phyloP scores from a whole-genome alignment of 2,888 invertebrate species.

The Machimus rusticus region DNA sequence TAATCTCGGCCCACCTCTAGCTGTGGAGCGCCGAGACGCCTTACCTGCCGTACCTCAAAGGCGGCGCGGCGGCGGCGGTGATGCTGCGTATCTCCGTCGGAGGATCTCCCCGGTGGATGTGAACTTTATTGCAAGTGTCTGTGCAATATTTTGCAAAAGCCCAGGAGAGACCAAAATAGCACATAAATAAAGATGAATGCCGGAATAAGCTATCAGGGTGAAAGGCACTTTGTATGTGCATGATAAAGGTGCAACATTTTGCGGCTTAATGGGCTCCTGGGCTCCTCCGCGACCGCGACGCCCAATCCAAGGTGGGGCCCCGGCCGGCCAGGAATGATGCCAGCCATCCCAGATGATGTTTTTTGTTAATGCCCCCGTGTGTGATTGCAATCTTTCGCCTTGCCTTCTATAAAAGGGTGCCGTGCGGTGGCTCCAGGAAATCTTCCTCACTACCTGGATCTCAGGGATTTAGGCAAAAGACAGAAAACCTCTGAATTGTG shows the following conservation, averaged over 20 bases:
- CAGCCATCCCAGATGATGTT: neutral
- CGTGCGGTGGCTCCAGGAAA: neutral
- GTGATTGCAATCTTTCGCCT: neutral
- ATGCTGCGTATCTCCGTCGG: neutral
- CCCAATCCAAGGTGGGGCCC: neutral
- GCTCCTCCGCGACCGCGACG: neutral
- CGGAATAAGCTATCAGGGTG: conserved; percentile 13
- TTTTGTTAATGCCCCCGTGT: neutral
- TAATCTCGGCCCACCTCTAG: neutral
- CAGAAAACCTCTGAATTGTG: neutral
- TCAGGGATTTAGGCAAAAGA: neutral
- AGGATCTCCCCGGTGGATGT: neutral
- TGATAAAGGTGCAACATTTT: conserved; percentile 24
- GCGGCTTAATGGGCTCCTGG: conserved; percentile 11
- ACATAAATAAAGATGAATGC: conserved; percentile 25
- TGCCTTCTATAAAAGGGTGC: neutral
- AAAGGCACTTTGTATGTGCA: conserved; percentile 28
- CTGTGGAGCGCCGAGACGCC: neutral
- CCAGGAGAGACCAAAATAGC: neutral
- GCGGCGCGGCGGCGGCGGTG: neutral
- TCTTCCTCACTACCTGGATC: neutral
- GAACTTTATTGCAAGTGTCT: conserved; percentile 24
- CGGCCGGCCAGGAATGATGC: neutral
- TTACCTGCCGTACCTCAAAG: neutral
- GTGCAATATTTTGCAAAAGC: neutral